Conservation (phyloP, 2,113 vertebrate species). For the Vidua chalybeata region DNA sequence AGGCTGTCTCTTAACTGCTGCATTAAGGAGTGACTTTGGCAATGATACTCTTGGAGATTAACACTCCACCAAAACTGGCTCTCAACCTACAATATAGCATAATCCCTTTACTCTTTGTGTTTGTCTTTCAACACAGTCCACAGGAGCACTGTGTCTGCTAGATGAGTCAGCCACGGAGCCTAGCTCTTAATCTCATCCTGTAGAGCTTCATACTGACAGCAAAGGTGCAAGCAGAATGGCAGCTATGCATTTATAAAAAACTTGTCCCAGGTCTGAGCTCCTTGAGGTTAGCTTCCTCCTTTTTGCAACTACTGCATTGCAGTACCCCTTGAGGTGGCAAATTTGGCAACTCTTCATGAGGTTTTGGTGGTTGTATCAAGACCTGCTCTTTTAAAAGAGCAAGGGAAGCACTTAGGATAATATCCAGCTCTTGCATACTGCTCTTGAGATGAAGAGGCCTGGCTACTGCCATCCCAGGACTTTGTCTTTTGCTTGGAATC, state of each 20-base stretch:
- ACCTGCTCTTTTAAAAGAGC: not conserved
- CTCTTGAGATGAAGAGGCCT: not conserved
- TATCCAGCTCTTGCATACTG: not conserved
- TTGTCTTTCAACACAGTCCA: not conserved
- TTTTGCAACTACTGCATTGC: not conserved
- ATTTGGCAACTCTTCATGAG: not conserved
- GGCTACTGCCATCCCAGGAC: not conserved
- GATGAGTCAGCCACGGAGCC: not conserved
- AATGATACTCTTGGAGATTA: constrained; percentile 39
- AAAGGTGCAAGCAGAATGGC: not conserved
- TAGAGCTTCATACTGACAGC: not conserved
- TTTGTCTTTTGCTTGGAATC: not conserved
- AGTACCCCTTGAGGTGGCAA: not conserved
- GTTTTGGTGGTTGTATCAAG: not conserved
- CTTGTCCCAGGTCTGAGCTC: not conserved
- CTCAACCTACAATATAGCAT: not conserved
- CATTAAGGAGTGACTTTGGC: constrained; percentile 43
- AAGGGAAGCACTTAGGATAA: not conserved
- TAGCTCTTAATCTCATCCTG: not conserved
- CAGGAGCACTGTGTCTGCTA: not conserved
- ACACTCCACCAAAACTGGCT: constrained; percentile 24
- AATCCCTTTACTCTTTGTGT: not conserved
- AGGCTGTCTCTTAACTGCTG: constrained; percentile 8
- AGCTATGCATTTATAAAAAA: not conserved
- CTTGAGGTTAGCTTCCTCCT: not conserved